These are phyloP conservation scores for Phrynocephalus guinanensis DNA, from an alignment of 2,797 vertebrate genomes.

Conservation along the genomic window DNA sequence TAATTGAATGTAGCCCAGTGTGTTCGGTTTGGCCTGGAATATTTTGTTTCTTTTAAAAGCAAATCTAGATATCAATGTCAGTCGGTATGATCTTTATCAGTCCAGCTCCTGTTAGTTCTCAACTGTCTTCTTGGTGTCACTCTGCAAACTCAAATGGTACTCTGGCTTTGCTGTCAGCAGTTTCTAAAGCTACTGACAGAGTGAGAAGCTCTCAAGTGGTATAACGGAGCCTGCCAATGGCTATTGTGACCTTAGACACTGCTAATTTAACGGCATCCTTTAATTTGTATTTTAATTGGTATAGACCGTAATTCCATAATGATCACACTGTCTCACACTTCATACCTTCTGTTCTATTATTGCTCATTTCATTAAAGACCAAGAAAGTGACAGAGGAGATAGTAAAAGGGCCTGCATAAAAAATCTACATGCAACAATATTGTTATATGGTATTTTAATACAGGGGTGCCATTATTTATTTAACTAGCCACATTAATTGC, in stretches of 20 bases:
- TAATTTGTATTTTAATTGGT: constrained; percentile 21
- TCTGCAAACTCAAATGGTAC: constrained; percentile 33
- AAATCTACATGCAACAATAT: constrained; percentile 28
- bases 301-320: constrained; percentile 9
- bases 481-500: constrained; percentile 17
- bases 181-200: constrained; percentile 35
- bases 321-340: constrained; percentile 3
- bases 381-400: constrained; percentile 26
- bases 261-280: constrained; percentile 8
- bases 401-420: constrained; percentile 34
- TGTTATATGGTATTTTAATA: constrained; percentile 11
- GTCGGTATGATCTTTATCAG: neutral
- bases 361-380: constrained; percentile 9
- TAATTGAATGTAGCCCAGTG: no score
- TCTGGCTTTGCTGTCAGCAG: constrained; percentile 18
- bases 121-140: constrained; percentile 1
- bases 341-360: constrained; percentile 20
- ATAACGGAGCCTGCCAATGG: constrained; percentile 5
- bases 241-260: constrained; percentile 27
- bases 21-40: no score
- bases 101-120: neutral
- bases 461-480: constrained; percentile 38
- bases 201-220: neutral
- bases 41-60: no score
- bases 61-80: neutral